These are phyloP conservation scores for Epistrophe grossulariae DNA, from an alignment of 2,888 invertebrate genomes.

Conservation along the genomic window DNA sequence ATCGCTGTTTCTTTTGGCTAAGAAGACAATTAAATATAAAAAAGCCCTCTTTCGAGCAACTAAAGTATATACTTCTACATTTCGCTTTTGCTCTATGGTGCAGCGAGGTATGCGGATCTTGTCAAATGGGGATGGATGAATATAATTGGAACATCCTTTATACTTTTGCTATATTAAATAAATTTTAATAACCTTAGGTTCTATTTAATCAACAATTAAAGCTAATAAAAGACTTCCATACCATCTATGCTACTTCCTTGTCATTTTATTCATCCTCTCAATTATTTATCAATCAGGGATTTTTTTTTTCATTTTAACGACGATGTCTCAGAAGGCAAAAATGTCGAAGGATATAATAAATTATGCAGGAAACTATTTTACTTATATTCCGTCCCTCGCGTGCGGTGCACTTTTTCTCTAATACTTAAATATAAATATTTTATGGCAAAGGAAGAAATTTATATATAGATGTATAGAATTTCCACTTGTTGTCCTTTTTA, in stretches of 20 bases:
- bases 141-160: background rate
- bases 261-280: constrained; percentile 40
- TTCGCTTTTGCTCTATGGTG: no score
- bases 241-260: background rate
- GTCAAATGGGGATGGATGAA: no score
- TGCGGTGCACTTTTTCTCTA: background rate
- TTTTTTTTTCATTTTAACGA: background rate
- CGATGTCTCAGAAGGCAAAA: background rate
- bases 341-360: constrained; percentile 17
- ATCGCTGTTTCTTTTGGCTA: no score
- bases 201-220: background rate
- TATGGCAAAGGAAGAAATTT: background rate
- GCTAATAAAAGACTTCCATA: background rate
- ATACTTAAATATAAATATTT: constrained; percentile 9
- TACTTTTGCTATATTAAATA: no score
- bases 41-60: no score
- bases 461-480: background rate
- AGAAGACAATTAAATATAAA: no score
- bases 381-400: background rate
- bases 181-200: background rate
- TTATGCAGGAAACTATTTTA: constrained; percentile 26
- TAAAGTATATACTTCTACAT: no score
- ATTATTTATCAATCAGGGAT: constrained; percentile 55
- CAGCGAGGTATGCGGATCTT: no score
- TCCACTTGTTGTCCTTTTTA: constrained; percentile 41